Conservation (phyloP, 2,888 invertebrate species). For the Drosophila setosimentum region DNA sequence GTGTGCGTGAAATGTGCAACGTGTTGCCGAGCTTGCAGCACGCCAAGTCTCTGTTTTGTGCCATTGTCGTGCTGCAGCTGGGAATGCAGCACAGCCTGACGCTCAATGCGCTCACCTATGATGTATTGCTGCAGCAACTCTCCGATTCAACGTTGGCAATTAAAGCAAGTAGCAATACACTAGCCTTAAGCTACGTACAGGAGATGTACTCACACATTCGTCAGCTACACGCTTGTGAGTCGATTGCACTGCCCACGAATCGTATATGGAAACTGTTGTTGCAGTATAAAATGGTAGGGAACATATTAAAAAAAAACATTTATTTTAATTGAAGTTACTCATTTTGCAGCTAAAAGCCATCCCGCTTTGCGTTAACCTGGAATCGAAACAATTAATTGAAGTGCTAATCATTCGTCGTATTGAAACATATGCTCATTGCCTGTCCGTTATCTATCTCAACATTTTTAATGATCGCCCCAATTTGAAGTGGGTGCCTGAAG, state of each 20-base stretch:
- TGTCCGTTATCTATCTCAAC: conserved; percentile 54
- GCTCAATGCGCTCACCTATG: conserved; percentile 41
- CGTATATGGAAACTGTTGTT: conserved; percentile 60
- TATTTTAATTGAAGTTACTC: background rate
- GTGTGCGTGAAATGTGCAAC: conserved; percentile 34
- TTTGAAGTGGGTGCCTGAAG: conserved; percentile 1
- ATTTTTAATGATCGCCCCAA: conserved; percentile 23
- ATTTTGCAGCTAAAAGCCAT: conserved; percentile 19
- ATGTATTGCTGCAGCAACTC: conserved; percentile 29
- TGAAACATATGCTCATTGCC: conserved; percentile 39
- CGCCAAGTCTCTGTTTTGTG: conserved; percentile 50
- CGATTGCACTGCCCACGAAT: conserved; percentile 42
- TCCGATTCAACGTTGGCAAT: background rate
- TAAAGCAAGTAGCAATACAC: background rate
- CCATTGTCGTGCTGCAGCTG: conserved; percentile 40
- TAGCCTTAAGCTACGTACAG: conserved; percentile 14
- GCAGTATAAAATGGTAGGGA: conserved; percentile 50
- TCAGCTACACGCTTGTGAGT: conserved; percentile 20
- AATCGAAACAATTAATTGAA: conserved; percentile 35
- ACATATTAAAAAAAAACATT: background rate
- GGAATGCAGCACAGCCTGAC: conserved; percentile 14
- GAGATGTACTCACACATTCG: conserved; percentile 58
- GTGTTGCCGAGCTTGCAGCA: conserved; percentile 13
- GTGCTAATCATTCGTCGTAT: conserved; percentile 38
- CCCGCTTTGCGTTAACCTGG: conserved; percentile 24